Evolutionary conservation across 2,888 invertebrate genomes (phyloP).

Genomic region (Theretra japonica): DNA sequence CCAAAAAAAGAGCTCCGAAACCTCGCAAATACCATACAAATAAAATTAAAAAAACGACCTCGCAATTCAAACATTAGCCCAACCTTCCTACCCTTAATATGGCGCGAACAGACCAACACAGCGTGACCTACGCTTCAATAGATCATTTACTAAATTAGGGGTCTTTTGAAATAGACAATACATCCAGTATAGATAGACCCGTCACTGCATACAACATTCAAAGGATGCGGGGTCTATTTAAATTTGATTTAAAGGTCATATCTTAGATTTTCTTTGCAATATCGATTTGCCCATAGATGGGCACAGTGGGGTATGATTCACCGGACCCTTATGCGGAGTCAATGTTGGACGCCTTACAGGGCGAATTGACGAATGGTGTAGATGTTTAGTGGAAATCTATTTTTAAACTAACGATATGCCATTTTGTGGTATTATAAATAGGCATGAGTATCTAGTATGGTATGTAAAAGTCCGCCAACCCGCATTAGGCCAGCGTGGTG

Average conservation of each 20-base stretch:
- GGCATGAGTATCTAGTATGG: too few relatives aligned
- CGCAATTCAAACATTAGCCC: background rate
- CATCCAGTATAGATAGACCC: slow-evolving; percentile 41
- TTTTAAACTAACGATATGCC: background rate
- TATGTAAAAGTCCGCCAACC: too few relatives aligned
- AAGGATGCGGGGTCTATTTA: slow-evolving; percentile 22
- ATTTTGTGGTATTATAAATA: background rate
- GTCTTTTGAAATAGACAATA: slow-evolving; percentile 39
- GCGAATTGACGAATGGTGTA: background rate
- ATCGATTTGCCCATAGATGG: slow-evolving; percentile 67
- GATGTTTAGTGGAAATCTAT: background rate
- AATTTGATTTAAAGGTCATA: slow-evolving; percentile 50
- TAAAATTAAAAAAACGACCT: background rate
- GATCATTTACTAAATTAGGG: slow-evolving; percentile 41
- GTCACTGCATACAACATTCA: slow-evolving; percentile 35
- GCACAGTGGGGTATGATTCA: slow-evolving; percentile 59
- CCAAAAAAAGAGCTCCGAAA: slow-evolving; percentile 2
- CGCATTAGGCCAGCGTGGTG: too few relatives aligned
- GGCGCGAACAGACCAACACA: slow-evolving; percentile 45
- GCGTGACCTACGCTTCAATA: slow-evolving; percentile 7
- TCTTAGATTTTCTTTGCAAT: slow-evolving; percentile 53
- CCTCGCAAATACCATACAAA: slow-evolving; percentile 20
- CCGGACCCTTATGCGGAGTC: slow-evolving; percentile 47
- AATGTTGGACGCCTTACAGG: slow-evolving; percentile 43
- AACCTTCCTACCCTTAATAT: slow-evolving; percentile 65